Percentiles rank a stretch among this genome's conserved stretches.
Conservation (phyloP, 2,113 vertebrate species). For the Lathamus discolor region DNA sequence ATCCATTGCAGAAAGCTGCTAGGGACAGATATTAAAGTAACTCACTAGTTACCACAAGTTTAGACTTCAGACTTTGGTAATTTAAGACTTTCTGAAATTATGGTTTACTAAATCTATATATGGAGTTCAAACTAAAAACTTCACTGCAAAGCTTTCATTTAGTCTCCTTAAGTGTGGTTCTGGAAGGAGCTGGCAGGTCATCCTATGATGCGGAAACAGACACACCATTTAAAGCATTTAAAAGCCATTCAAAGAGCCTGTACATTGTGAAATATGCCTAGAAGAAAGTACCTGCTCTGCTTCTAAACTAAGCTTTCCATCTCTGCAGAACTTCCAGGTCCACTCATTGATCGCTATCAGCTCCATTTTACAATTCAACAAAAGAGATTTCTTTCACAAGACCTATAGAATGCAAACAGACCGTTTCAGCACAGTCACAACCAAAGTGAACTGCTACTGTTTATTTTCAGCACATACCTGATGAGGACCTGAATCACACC, state of each 20-base stretch:
- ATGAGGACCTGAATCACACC: background rate
- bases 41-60: constrained; percentile 69
- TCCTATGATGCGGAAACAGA: constrained; percentile 73
- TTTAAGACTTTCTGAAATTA: constrained; percentile 79
- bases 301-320: background rate
- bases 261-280: constrained; percentile 27
- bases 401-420: background rate
- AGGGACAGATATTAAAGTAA: constrained; percentile 55
- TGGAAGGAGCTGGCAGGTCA: constrained; percentile 64
- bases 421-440: background rate
- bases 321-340: background rate
- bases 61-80: constrained; percentile 70
- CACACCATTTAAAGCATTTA: constrained; percentile 70
- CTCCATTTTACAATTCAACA: background rate
- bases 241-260: constrained; percentile 61
- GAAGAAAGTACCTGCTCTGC: constrained; percentile 41
- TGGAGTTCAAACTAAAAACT: constrained; percentile 76
- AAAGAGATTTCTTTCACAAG: background rate
- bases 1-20: constrained; percentile 43
- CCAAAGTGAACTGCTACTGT: background rate
- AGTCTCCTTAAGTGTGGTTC: constrained; percentile 67
- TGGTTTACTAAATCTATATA: constrained; percentile 78
- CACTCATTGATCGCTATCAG: background rate
- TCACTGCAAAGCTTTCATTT: constrained; percentile 80
- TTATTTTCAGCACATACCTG: background rate